Percentiles rank a stretch among this genome's conserved stretches.
Evolutionary conservation across 2,797 vertebrate genomes (phyloP).

Genomic region (Danionella dracula): DNA sequence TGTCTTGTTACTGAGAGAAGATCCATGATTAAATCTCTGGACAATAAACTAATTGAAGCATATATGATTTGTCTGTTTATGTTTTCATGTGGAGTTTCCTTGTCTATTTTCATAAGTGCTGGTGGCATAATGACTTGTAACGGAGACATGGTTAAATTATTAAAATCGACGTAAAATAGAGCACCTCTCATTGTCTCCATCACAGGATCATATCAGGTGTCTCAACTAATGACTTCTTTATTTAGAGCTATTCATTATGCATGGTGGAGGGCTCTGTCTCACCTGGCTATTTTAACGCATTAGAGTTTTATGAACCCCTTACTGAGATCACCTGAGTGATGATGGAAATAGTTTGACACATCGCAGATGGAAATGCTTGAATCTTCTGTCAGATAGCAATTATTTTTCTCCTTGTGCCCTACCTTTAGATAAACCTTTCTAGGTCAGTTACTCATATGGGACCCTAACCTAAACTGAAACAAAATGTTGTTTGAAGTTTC

Average conservation of each 20-base stretch:
- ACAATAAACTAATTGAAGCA: constrained; percentile 23
- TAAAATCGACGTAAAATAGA: constrained; percentile 2
- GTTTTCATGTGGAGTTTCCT: neutral
- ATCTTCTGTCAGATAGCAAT: neutral
- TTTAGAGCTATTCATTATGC: constrained; percentile 23
- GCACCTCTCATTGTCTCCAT: neutral
- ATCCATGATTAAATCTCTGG: neutral
- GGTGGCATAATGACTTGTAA: constrained; percentile 11
- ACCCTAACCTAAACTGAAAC: neutral
- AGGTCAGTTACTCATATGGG: constrained; percentile 4
- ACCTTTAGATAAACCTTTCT: constrained; percentile 4
- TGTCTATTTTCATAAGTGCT: neutral
- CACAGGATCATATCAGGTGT: neutral
- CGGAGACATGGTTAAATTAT: neutral
- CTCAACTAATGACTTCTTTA: constrained; percentile 15
- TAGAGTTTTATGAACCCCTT: neutral
- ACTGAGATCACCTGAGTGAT: neutral
- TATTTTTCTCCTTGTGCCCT: neutral
- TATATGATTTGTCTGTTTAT: neutral
- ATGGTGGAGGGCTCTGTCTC: neutral
- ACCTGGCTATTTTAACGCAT: constrained; percentile 23
- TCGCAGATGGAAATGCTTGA: no score
- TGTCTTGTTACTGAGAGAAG: neutral
- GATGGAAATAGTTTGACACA: neutral
- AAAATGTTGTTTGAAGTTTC: no score